phyloP scores from a whole-genome alignment of 2,113 vertebrate species.

The Vulpes ferrilata region DNA sequence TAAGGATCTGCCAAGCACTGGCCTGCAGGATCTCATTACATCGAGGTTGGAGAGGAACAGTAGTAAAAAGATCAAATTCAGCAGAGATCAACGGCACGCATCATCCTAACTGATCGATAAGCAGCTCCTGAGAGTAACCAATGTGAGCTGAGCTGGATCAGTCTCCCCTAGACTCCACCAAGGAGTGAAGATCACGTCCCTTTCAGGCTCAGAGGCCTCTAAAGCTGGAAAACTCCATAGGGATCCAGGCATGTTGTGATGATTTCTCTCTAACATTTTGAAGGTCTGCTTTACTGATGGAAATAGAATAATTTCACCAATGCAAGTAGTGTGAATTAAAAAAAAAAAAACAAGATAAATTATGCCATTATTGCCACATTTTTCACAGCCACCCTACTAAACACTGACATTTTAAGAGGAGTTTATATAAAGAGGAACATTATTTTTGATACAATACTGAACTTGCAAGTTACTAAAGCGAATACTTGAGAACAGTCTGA shows the following conservation, averaged over 20 bases:
- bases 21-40: conserved; percentile 70
- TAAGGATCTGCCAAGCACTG: conserved; percentile 60
- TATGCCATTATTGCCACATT: conserved; percentile 32
- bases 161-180: conserved; percentile 51
- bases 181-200: conserved; percentile 62
- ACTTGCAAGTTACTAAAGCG: background rate
- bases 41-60: conserved; percentile 19
- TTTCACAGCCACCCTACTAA: background rate
- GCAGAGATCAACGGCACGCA: conserved; percentile 70
- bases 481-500: conserved; percentile 24
- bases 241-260: background rate
- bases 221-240: conserved; percentile 16
- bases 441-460: conserved; percentile 53
- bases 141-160: conserved; percentile 19
- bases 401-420: conserved; percentile 60
- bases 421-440: conserved; percentile 47
- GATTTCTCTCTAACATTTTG: conserved; percentile 18
- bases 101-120: conserved; percentile 74
- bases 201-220: conserved; percentile 31
- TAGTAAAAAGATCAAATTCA: conserved; percentile 80
- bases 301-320: conserved; percentile 61
- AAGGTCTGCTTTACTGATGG: conserved; percentile 42
- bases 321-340: conserved; percentile 38
- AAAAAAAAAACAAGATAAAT: conserved; percentile 50
- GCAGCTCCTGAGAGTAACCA: conserved; percentile 67